Evolutionary conservation across 2,797 vertebrate genomes (phyloP), one percentile per base, ranked within the genome.

Genomic region (Gastrophryne carolinensis): DNA sequence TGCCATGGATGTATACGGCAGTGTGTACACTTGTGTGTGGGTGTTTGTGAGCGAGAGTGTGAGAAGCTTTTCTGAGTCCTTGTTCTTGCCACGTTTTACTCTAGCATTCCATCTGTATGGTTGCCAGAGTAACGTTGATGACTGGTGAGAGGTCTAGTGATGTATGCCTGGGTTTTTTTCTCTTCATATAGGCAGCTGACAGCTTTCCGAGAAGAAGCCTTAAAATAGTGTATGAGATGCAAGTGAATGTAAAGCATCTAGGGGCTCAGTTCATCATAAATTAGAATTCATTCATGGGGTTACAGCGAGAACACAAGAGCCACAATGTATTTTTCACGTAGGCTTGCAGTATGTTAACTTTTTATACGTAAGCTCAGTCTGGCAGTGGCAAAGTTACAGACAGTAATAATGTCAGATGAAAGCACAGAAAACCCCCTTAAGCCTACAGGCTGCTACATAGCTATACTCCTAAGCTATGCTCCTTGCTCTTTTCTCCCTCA

Each of bases 81-180:
- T 29, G 15, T 58, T 21, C 72, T 41, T 66, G 15, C 50, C 47
- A 23, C 23, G 39, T 26, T 56, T 58, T 60, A 49, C 52, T 67
- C 56, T 50, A 67, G 29, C 49, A 27, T 37, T 77, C 49, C 39
- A 68, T 71, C 23, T 77, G 60, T 57, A 21, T 19, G 21, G 75
- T 77, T 77, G 75, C 75, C 67, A 77, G 60, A 72, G 68, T 66
- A 72, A 78, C 75, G 13, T 34, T 8, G 29, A 72, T 65, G 67
- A 72, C 52, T 78, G 60, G 50, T 49, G 19, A 19, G 41, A 52
- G 30, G 24, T 49, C 11, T 70, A 47, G 66, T 56, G 66, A 78
- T 75, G 60, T 61, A 66, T 61, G 58, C 30, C 19, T n/a, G 53
- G 39, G 23, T 76, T 44, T 60, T 23, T 41, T n/a, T 21, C 24